Base-by-base conservation (phyloP, 2,888 invertebrate species). In the Sinelater perroti region DNA sequence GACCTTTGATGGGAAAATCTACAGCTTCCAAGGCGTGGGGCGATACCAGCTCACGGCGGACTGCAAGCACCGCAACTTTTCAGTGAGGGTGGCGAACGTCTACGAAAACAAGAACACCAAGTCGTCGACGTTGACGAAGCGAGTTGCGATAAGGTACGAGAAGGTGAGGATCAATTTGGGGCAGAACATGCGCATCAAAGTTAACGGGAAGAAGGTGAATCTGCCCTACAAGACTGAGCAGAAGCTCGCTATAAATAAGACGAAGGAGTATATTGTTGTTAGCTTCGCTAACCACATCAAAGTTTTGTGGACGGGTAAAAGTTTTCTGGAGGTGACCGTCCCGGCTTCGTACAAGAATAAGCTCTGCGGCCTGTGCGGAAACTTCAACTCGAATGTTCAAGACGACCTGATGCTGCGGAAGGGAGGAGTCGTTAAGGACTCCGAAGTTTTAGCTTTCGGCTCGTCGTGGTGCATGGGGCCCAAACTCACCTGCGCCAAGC, bases 1-100 rank as follows among this genome's bases (percentile, higher is more conserved):
- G 71, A 95, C 95, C 2, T 97, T 96, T 76, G 97, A 97, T 72
- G 95, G 96, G 26, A 90, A 91, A 75, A 91, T 94, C 72, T 97
- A 90, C 78, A 94, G 92, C 74, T 97, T 97, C 74, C 93, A 93
- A 80, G 97, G 96, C 24, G 86, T 93, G 0, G 97, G 97, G 80
- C 93, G 93, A 76, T 97, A 97, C 76, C 88, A 94, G 67, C 78
- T 97, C 65, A 88, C 89, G 0, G 87, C 92, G 11, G 95, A 96
- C 76, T 96, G 95, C 73, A 84, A 85, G 63, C 86, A 86, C 66
- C 85, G 88, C 67, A 85, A 87, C 8, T 96, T 96, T 75, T 89
- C 92, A 4, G 89, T 97, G 61, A 85, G 94, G 56, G 92, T 96
- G 54, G 91, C 94, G 28, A 97, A 96, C 74, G 93, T 93, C 72